Conservation (phyloP, 2,113 vertebrate genomes). For the Antennarius striatus region DNA sequence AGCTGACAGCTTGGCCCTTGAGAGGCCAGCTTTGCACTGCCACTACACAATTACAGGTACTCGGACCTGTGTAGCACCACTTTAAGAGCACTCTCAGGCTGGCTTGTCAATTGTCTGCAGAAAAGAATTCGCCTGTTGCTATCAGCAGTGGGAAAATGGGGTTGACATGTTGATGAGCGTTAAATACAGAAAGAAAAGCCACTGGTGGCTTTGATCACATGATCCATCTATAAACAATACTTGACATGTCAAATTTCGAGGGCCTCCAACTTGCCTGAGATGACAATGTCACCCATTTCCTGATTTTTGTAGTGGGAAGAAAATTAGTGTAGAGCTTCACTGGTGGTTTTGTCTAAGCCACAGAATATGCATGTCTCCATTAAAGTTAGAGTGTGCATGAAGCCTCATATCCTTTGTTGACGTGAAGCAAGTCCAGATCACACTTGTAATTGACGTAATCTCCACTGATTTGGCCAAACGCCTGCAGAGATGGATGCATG, state of each 20-base stretch:
- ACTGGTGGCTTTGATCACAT: conserved; percentile 62
- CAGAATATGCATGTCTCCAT: conserved; percentile 21
- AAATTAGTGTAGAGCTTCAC: conserved; percentile 19
- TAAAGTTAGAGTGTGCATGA: conserved; percentile 15
- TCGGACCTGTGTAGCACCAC: conserved; percentile 93
- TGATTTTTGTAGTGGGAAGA: conserved; percentile 27
- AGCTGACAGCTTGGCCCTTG: conserved; percentile 93
- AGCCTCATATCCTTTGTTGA: conserved; percentile 26
- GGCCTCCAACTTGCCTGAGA: conserved; percentile 34
- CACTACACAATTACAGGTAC: conserved; percentile 94
- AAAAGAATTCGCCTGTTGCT: conserved; percentile 91
- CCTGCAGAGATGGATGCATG: conserved; percentile 31
- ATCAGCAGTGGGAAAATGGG: conserved; percentile 88
- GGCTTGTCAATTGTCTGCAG: conserved; percentile 90
- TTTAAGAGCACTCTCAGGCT: conserved; percentile 92
- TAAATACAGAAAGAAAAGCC: conserved; percentile 77
- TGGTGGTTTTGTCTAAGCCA: conserved; percentile 1
- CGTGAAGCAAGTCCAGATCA: conserved; percentile 27
- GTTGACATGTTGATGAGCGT: conserved; percentile 87
- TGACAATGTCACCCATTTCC: conserved; percentile 19
- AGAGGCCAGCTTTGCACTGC: conserved; percentile 88
- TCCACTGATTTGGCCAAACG: conserved; percentile 25
- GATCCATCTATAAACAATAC: conserved; percentile 72
- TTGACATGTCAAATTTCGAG: conserved; percentile 66
- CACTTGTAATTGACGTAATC: conserved; percentile 49